Evolutionary conservation across 1,140 invertebrate species (phyloP), one percentile per base, ranked within the genome.

Genomic region (Pseudomyrmex flavicornis): DNA sequence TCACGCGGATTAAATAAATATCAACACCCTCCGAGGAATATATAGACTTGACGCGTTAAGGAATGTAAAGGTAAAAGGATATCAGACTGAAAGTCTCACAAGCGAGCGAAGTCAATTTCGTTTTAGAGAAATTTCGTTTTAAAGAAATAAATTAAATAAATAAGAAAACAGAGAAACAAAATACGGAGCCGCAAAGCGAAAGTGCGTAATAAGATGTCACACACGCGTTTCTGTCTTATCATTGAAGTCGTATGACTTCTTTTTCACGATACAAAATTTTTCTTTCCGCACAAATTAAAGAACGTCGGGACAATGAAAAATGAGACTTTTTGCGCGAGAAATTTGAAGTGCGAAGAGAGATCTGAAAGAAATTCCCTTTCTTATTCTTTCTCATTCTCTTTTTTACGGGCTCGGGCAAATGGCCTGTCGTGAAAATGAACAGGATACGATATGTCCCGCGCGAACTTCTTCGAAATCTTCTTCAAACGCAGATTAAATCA

Each of bases 1-100:
- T 72, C 66, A 48, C 46, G 54, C 54, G 66, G 44, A 59, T 80
- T 80, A 80, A 80, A 59, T 72, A 80, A 80, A 80, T 80, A 80
- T 72, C 66, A 72, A 80, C 56, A 35, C 35, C 0, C 44, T 7
- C 7, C 52, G 52, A 58, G 70, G 52, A 79, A 79, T 35, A 7
- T 35, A 35, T 79, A 17, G 44, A 70, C 12, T 52, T 17, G 17
- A 17, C 26, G 17, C 50, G 35, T 15, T 17, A 54, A 10, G 2
- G n/a, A 44, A 20, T 17, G n/a, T 17, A 44, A 22, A 17, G 13
- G 12, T 26, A 54, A 58, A 48, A 22, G 20, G 63, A 48, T 22
- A 13, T 48, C 65, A n/a, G 2, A 17, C 9, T 22, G 12, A 46
- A 54, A 12, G 68, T 22, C 35, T 35, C n/a, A 12, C 26, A 15